Percentiles rank a stretch among this genome's conserved stretches.
These are phyloP conservation scores for Neoascia interrupta DNA, from an alignment of 2,888 invertebrate genomes.

Conservation along the genomic window DNA sequence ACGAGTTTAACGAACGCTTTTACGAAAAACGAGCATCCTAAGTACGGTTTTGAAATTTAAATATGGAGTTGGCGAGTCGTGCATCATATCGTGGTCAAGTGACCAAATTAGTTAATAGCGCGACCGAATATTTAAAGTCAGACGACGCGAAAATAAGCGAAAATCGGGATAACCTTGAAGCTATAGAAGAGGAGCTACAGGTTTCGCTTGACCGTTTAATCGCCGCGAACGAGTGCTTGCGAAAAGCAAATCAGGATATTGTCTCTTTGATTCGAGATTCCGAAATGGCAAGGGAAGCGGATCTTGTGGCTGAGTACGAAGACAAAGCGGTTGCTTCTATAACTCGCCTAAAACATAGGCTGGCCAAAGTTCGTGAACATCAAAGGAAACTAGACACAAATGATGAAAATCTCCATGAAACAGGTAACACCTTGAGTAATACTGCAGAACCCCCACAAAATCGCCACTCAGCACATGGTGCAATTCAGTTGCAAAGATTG, in stretches of 20 bases:
- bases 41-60: neutral
- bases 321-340: neutral
- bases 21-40: too few relatives aligned
- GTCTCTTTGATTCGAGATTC: neutral
- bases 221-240: conserved; percentile 19
- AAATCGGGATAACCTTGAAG: conserved; percentile 6
- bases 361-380: too few relatives aligned
- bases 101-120: conserved; percentile 1
- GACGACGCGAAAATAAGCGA: neutral
- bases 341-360: neutral
- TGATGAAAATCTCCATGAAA: too few relatives aligned
- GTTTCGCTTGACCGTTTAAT: conserved; percentile 11
- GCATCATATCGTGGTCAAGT: too few relatives aligned
- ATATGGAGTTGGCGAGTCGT: too few relatives aligned
- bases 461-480: neutral
- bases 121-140: conserved; percentile 16
- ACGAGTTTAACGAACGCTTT: too few relatives aligned
- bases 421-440: neutral
- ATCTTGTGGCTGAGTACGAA: neutral
- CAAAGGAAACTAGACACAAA: neutral
- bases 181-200: conserved; percentile 5
- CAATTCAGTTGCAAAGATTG: neutral
- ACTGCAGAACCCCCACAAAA: neutral
- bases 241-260: conserved; percentile 7
- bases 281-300: neutral